Evolutionary conservation across 1,140 invertebrate genomes (phyloP), one percentile per base, ranked within the genome.

Genomic region (Cryptotermes secundus): DNA sequence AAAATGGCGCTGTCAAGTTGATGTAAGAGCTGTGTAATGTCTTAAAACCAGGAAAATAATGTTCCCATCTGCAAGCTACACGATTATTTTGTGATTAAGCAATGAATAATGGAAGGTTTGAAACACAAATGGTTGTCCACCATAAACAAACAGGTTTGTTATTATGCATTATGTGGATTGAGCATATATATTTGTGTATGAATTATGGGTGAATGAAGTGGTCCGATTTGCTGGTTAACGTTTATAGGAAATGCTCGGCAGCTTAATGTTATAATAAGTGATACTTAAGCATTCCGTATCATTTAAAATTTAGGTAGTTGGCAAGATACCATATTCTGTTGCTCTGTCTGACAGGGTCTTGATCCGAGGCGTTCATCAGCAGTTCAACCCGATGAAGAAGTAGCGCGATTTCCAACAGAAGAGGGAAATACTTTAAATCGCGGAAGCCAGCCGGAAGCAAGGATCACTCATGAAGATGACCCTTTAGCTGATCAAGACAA

Each of bases 401-500:
- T 87, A 89, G 79, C 88, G 88, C 85, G 89, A 87, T 65, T 87
- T 88, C 12, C 88, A 87, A 31, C 81, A 79, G 84, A 82, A 81
- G 79, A 42, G 42, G 45, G 6, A 84, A 84, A 85, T 79, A n/a
- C 34, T 79, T 19, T 81, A 14, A 34, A 31, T 79, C 80, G 72
- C 24, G 24, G 12, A 24, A 72, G 34, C 16, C 34, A 49, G 31
- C 49, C 26, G 49, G 72, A 86, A 80, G 89, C 42, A 84, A 89
- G 87, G 84, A 89, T 88, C 86, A 89, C 88, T 19, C 87, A 87
- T 36, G 84, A 90, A 87, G 88, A 86, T 83, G 90, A 93, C 88
- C 91, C 92, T 86, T 89, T 93, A 88, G 91, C 94, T n/a, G 94
- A 96, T 88, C 93, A 95, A 88, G 94, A 95, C 87, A 93, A 95